phyloP scores from a whole-genome alignment of 2,113 vertebrate genomes.

The Mungos mungo region DNA sequence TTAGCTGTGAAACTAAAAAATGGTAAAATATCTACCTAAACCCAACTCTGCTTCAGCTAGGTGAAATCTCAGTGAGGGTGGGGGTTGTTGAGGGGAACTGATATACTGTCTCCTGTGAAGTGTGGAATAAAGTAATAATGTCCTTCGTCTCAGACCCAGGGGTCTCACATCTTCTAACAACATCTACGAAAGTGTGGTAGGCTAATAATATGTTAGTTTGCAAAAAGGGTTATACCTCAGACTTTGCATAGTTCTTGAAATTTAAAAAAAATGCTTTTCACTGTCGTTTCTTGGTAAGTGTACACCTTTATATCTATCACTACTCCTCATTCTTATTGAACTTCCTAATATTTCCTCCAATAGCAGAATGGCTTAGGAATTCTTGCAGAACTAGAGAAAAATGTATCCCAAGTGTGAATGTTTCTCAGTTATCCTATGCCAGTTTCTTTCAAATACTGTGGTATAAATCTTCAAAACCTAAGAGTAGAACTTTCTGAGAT shows the following conservation, averaged over 20 bases:
- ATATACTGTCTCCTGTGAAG: not conserved
- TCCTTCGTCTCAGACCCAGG: not conserved
- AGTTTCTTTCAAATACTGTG: not conserved
- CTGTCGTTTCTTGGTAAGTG: not conserved
- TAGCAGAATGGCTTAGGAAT: not conserved
- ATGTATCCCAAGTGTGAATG: accelerated
- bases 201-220: not conserved
- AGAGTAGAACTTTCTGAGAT: not conserved
- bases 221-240: not conserved
- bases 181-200: not conserved
- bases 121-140: not conserved
- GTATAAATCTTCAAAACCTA: not conserved
- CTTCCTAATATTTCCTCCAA: not conserved
- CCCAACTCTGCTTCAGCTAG: not conserved
- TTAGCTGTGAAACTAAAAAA: not conserved
- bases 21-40: not conserved
- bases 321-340: not conserved
- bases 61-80: not conserved
- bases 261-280: not conserved
- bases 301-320: not conserved
- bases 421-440: not conserved
- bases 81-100: accelerated
- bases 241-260: not conserved
- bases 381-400: not conserved
- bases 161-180: not conserved